Evolutionary conservation across 2,797 vertebrate genomes (phyloP), one percentile per base, ranked within the genome.

Genomic region (Microctenopoma lineatum): DNA sequence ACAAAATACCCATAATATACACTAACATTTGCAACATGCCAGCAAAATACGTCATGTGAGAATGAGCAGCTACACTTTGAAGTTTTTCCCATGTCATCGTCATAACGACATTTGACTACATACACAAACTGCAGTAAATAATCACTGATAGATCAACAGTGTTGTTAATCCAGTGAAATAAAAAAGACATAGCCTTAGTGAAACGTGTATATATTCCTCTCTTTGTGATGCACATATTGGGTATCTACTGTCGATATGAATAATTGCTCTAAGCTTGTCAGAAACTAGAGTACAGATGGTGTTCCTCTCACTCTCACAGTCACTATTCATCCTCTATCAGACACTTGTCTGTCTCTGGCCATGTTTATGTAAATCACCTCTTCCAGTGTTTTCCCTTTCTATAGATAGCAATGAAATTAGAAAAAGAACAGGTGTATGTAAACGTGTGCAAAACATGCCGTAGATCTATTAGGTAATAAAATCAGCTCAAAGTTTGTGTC

Each of bases 301-400:
- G 16, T 8, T 73, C 59, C 52, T 71, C 46, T 71, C 50, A 46
- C 36, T 44, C 36, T 39, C 55, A 44, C 16, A 29, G 52, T 36
- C 56, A 62, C 64, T 45, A 26, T 69, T 70, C 57, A 62, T 75
- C 42, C 63, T 75, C 45, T 44, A 64, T 65, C 70, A 74, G 44
- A 66, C 66, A 47, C 63, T 60, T 64, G 61, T 66, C 59, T 75
- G 44, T 71, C 58, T 66, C 45, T 32, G 39, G 50, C 27, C 32
- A 46, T 61, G 62, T 41, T 63, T 53, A 71, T 79, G 73, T 62
- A 66, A 72, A 83, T 79, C 21, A 16, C 25, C 36, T 45, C 39
- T 38, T 62, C n/a, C 42, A 46, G 54, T 46, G 25, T 39, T 26
- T 34, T 2, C 18, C 13, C 47, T 80, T 73, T 77, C 56, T 66